Evolutionary conservation across 92 coral and sea anemone genomes (phyloP).

Genomic region (Chrysogorgia sp.): DNA sequence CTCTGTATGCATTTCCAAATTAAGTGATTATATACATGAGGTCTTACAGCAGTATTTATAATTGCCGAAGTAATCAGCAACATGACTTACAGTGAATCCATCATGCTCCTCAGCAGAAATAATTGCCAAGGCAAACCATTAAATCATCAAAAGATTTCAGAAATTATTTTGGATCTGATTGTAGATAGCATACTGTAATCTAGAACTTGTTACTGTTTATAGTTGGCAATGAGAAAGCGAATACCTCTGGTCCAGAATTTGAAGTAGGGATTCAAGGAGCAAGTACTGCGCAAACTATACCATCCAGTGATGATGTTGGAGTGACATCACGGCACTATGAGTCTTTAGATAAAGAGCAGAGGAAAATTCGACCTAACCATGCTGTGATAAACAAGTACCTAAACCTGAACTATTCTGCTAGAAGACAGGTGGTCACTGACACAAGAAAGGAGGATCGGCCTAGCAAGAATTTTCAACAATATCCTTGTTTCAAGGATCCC

Average conservation of each 20-base stretch:
- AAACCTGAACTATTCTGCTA: conserved; percentile 1
- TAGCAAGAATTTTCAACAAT: background rate
- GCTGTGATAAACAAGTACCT: conserved; percentile 22
- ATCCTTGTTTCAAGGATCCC: conserved; percentile 32
- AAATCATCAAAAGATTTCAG: no score
- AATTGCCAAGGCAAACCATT: no score
- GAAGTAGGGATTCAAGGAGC: background rate
- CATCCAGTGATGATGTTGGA: conserved; percentile 2
- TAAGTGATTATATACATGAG: no score
- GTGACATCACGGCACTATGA: conserved; percentile 11
- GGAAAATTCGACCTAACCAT: conserved; percentile 2
- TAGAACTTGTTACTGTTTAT: no score
- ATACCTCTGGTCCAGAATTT: no score
- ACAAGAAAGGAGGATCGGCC: conserved; percentile 18
- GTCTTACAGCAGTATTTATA: no score
- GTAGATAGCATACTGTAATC: no score
- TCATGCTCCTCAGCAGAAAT: no score
- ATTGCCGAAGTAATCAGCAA: no score
- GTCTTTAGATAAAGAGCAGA: conserved; percentile 34
- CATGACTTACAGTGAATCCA: no score
- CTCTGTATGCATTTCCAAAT: no score
- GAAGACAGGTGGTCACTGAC: background rate
- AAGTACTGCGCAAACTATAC: background rate
- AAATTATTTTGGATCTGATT: no score
- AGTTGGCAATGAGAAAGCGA: background rate